These are phyloP conservation scores for Orycteropus afer DNA, from an alignment of 2,113 vertebrate genomes.

Conservation along the genomic window DNA sequence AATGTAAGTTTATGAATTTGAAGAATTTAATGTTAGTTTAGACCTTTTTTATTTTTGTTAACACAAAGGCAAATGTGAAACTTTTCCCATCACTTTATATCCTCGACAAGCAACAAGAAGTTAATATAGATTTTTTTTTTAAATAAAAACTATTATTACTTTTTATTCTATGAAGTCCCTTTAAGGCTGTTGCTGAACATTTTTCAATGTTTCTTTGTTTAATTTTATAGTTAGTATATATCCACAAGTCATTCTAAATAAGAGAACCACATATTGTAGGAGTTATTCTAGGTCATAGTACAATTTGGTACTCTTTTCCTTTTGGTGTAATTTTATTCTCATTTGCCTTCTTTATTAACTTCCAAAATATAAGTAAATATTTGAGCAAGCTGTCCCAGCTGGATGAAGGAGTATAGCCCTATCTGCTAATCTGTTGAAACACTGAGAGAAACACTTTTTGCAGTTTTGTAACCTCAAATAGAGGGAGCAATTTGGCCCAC, in stretches of 20 bases:
- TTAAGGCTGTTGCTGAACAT: not conserved
- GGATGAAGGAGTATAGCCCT: not conserved
- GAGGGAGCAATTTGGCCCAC: not conserved
- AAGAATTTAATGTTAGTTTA: not conserved
- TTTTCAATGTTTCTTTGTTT: not conserved
- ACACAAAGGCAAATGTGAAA: not conserved
- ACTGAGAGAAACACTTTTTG: not conserved
- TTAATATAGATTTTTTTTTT: not conserved
- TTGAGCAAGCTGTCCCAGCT: too few species aligned
- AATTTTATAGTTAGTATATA: not conserved
- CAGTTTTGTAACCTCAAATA: not conserved
- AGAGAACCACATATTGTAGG: not conserved
- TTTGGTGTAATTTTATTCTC: not conserved
- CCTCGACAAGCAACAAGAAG: not conserved
- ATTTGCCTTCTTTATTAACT: not conserved
- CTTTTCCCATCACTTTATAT: not conserved
- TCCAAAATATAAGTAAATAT: not conserved
- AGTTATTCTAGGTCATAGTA: not conserved
- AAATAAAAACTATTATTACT: not conserved
- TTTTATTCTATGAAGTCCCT: not conserved
- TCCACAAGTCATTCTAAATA: not conserved
- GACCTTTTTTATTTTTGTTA: not conserved
- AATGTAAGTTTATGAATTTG: not conserved
- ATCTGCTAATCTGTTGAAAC: not conserved
- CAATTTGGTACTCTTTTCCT: not conserved